Percentiles rank a stretch among this genome's conserved stretches.
These are phyloP conservation scores for Venusia cambrica DNA, from an alignment of 2,888 invertebrate genomes.

Conservation along the genomic window DNA sequence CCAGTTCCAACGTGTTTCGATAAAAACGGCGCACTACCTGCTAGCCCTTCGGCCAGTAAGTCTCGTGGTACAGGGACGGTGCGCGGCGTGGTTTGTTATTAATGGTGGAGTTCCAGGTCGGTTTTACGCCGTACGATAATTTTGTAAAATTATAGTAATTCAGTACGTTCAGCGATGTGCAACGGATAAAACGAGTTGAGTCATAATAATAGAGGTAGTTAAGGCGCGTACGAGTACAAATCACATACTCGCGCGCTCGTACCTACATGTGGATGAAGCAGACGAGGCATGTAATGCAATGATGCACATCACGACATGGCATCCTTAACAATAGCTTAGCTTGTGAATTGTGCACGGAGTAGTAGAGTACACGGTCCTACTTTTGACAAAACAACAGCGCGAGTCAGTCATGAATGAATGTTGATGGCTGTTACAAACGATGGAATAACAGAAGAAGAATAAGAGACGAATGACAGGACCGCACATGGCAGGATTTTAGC, in stretches of 20 bases:
- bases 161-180: constrained; percentile 40
- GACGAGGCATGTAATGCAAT: constrained; percentile 34
- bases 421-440: constrained; percentile 1
- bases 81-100: constrained; percentile 34
- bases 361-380: constrained; percentile 2
- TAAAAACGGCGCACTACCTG: constrained; percentile 9
- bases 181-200: constrained; percentile 52
- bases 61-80: constrained; percentile 35
- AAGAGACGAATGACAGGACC: too few relatives aligned
- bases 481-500: too few relatives aligned
- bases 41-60: constrained; percentile 21
- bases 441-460: too few relatives aligned
- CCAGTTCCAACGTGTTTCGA: constrained; percentile 13
- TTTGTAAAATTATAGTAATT: constrained; percentile 58
- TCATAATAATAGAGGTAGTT: constrained; percentile 38
- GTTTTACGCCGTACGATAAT: constrained; percentile 57
- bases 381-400: constrained; percentile 9
- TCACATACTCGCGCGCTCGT: constrained; percentile 14
- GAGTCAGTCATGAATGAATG: constrained; percentile 16
- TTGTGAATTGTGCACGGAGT: constrained; percentile 10
- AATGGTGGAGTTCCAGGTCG: constrained; percentile 41
- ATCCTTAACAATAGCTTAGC: constrained; percentile 22
- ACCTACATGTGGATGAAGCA: constrained; percentile 19
- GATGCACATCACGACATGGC: constrained; percentile 44
- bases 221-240: constrained; percentile 22